phyloP scores from a whole-genome alignment of 92 coral and sea anemone genomes.

The Nematostella vectensis region DNA sequence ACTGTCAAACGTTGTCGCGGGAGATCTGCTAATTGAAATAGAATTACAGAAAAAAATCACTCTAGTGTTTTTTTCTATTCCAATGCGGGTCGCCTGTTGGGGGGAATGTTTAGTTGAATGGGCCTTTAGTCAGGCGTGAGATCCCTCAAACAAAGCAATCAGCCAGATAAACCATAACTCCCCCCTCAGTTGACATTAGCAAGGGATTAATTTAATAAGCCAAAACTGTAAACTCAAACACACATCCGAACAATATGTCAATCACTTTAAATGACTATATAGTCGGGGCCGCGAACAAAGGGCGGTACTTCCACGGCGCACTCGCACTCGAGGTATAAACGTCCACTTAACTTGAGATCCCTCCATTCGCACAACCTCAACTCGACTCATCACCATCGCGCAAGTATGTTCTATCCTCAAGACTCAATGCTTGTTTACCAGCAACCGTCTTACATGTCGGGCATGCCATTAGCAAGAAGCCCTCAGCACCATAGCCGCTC shows the following conservation, averaged over 20 bases:
- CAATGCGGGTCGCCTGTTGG: background rate
- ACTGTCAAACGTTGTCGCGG: slow-evolving; percentile 34
- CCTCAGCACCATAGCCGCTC: slow-evolving; percentile 34
- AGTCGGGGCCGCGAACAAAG: slow-evolving; percentile 31
- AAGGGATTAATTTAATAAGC: slow-evolving; percentile 47
- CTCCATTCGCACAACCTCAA: background rate
- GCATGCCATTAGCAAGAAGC: slow-evolving; percentile 32
- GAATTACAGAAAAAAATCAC: slow-evolving; percentile 16
- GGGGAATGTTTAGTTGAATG: too few species aligned
- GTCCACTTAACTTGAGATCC: slow-evolving; percentile 13
- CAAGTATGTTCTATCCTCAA: slow-evolving; percentile 51
- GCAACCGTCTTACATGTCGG: slow-evolving; percentile 28
- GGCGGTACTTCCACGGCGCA: slow-evolving; percentile 19
- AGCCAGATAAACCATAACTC: background rate
- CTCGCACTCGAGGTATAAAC: too few species aligned
- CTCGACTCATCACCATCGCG: background rate
- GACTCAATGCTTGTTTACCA: slow-evolving; percentile 55
- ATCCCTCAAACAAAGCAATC: background rate
- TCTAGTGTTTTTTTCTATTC: background rate
- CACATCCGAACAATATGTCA: slow-evolving; percentile 44
- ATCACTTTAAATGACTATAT: slow-evolving; percentile 45
- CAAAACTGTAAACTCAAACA: slow-evolving; percentile 49
- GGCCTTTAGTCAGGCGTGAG: background rate
- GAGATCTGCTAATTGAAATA: slow-evolving; percentile 26
- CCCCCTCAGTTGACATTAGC: slow-evolving; percentile 18